These are phyloP conservation scores for Agrotis puta DNA, from an alignment of 2,888 invertebrate species.

Conservation along the genomic window DNA sequence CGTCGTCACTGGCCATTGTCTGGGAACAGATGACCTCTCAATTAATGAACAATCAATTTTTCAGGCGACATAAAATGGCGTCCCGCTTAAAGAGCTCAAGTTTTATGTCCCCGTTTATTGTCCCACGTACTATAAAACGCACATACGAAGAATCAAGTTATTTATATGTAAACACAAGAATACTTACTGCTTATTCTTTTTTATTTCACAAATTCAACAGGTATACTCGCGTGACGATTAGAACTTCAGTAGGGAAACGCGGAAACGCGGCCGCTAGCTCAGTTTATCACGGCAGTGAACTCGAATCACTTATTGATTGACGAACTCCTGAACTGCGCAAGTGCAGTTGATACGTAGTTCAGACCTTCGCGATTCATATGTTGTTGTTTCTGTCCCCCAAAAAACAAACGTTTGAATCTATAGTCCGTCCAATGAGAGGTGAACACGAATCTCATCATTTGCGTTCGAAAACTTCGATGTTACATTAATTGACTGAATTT, in stretches of 20 bases:
- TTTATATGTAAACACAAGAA: not conserved
- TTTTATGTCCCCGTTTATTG: too few relatives aligned
- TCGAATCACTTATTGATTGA: constrained; percentile 43
- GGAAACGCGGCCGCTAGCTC: not conserved
- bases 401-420: constrained; percentile 5
- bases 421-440: not conserved
- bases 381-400: constrained; percentile 35
- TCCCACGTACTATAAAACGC: not conserved
- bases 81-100: not conserved
- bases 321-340: constrained; percentile 44
- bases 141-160: not conserved
- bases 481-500: not conserved
- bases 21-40: constrained; percentile 2
- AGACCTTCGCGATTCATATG: constrained; percentile 5
- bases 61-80: constrained; percentile 28
- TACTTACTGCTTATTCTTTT: constrained; percentile 27
- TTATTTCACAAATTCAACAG: constrained; percentile 36
- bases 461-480: not conserved
- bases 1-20: constrained; percentile 28
- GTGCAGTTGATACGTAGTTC: constrained; percentile 34
- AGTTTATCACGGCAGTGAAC: constrained; percentile 4
- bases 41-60: not conserved
- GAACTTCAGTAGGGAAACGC: not conserved
- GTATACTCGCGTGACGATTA: constrained; percentile 26
- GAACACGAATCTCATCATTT: not conserved